Conservation (phyloP, 92 coral and sea anemone genomes). For the Phenganax stokvisi region DNA sequence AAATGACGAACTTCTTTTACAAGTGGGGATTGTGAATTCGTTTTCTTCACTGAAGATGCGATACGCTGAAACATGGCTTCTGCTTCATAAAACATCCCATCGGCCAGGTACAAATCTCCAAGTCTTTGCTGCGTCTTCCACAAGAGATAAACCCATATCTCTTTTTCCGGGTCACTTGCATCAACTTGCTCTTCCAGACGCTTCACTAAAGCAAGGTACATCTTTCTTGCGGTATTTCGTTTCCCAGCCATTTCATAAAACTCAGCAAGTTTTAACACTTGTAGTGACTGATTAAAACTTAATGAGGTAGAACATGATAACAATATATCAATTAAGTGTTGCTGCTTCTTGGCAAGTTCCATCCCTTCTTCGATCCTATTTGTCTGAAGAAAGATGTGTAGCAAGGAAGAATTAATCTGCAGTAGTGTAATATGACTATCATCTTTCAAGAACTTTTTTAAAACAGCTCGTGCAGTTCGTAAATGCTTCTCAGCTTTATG, state of each 20-base stretch:
- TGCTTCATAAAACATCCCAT: conserved; percentile 26
- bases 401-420: conserved; percentile 36
- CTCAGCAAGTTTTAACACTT: conserved; percentile 10
- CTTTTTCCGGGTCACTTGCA: conserved; percentile 16
- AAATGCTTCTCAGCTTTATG: conserved; percentile 32
- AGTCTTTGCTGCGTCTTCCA: conserved; percentile 9
- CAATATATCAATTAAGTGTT: conserved; percentile 3
- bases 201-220: conserved; percentile 12
- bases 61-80: conserved; percentile 33
- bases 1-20: background rate
- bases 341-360: conserved; percentile 24
- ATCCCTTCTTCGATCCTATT: conserved; percentile 25
- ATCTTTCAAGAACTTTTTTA: background rate
- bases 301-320: background rate
- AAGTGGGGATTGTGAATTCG: conserved; percentile 22
- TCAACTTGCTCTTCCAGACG: conserved; percentile 26
- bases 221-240: conserved; percentile 22
- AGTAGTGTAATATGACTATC: conserved; percentile 16
- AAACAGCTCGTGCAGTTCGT: conserved; percentile 11
- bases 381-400: conserved; percentile 4
- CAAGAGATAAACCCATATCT: conserved; percentile 5
- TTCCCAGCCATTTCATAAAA: conserved; percentile 26
- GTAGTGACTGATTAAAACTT: background rate
- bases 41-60: conserved; percentile 8
- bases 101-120: conserved; percentile 1